Base-by-base conservation (phyloP, 2,888 invertebrate species). In the Lasioglossum calceatum region DNA sequence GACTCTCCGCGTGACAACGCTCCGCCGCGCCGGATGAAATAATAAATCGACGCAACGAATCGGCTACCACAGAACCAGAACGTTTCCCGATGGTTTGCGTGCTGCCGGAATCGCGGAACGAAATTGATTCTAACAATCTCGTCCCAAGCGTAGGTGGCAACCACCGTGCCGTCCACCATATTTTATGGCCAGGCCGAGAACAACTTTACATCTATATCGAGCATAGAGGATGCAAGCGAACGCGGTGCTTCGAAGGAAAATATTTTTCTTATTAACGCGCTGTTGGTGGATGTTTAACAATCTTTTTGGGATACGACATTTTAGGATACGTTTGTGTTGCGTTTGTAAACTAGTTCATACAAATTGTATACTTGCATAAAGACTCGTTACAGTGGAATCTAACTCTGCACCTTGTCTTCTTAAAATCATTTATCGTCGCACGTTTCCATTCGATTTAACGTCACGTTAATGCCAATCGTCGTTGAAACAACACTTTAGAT, bases 41-140 rank as follows among this genome's bases (percentile, higher is more conserved):
- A 86, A 87, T 87, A 87, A 87, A 87, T 87, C 70, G 83, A 47
- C 70, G 82, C 5, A 32, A 77, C 86, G 86, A 82, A 87, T 83
- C 77, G 47, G 23, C 70, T 39, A 70, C 64, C 50, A 27, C 61
- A 19, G 42, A 80, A 82, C 67, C 64, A 19, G 81, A 36, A 36
- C 36, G 36, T 36, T 79, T 86, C 73, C 79, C 70, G 70, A 70
- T 39, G 23, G 16, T 27, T 78, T 27, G 8, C 44, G 10, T 72
- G 54, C 39, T 50, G 5, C 39, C 58, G 44, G 44, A 39, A 72
- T 32, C 73, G 61, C 50, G 76, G 42, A 72, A 80, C 27, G 67
- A 79, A 76, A 85, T 54, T 39, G 58, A 14, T 84, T 75, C 75
- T 16, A 71, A 73, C 16, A 50, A 75, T 19, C 32, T 27, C 16